Evolutionary conservation across 2,888 invertebrate species (phyloP), one percentile per base, ranked within the genome.

Genomic region (Acronicta leporina): DNA sequence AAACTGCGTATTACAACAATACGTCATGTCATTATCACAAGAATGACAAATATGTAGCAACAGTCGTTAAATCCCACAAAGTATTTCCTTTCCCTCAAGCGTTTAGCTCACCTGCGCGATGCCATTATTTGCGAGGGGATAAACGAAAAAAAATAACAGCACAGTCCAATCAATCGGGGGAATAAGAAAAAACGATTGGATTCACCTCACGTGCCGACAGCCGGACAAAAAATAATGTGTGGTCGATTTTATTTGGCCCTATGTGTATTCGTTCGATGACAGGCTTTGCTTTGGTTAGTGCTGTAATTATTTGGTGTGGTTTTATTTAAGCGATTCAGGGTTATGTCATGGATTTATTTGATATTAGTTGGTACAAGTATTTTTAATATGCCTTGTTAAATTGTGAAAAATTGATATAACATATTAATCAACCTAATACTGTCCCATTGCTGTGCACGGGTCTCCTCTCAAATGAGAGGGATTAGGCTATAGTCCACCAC

Each of bases 131-230:
- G 90, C 84, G 89, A 88, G 87, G 80, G 81, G 85, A 84, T 84
- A 86, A 86, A 86, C 83, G 85, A 81, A 87, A 87, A 87, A 88
- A 84, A 86, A 87, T 82, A 78, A 84, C 79, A 75, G 68, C 83
- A 73, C 82, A 74, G 83, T 83, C 92, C 91, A 92, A 91, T 92
- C 92, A 92, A 91, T 90, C 89, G 87, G 84, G 80, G 84, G 83
- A 79, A 86, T 84, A 90, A 88, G 88, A 90, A 87, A 88, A 91
- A 89, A 88, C 87, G 87, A 91, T 91, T 84, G 88, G 81, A 92
- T 92, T 91, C 92, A 78, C 82, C 89, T 90, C 92, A 92, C 92
- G 92, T 89, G 79, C 86, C 81, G 81, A 78, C 81, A 80, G 81
- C 76, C 81, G 79, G 68, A 69, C 80, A 79, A 77, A 79, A 84